Evolutionary conservation across 1,140 invertebrate species (phyloP).

Genomic region (Leucophenga varia): DNA sequence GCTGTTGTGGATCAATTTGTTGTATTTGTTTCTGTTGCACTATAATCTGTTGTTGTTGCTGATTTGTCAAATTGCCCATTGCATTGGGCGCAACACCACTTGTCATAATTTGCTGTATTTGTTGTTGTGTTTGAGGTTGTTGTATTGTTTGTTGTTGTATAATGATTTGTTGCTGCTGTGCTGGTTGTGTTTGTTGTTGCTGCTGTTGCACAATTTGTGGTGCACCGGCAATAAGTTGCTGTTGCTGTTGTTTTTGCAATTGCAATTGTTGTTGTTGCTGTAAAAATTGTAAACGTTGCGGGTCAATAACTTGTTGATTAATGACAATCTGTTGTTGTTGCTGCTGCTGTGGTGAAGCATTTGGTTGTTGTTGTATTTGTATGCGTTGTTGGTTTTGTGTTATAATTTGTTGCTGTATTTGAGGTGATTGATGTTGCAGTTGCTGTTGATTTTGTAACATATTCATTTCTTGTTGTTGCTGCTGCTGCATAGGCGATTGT

Average conservation of each 20-base stretch:
- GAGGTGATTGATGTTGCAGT: constrained; percentile 20
- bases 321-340: constrained; percentile 49
- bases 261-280: constrained; percentile 45
- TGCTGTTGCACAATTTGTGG: constrained; percentile 15
- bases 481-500: constrained; percentile 26
- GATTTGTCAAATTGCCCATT: too few species aligned
- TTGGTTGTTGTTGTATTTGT: constrained; percentile 36
- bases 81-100: not conserved
- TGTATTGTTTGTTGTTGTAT: too few species aligned
- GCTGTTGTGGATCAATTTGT: constrained; percentile 32
- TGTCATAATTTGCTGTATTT: constrained; percentile 13
- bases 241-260: constrained; percentile 38
- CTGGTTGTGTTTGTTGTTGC: constrained; percentile 25
- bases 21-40: constrained; percentile 14
- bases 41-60: constrained; percentile 14
- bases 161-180: constrained; percentile 32
- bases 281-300: constrained; percentile 45
- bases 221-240: constrained; percentile 21
- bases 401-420: constrained; percentile 34
- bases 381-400: constrained; percentile 24
- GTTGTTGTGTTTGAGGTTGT: constrained; percentile 11
- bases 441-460: constrained; percentile 2
- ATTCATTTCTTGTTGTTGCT: constrained; percentile 22
- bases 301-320: constrained; percentile 49
- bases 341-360: constrained; percentile 29